Conservation (phyloP, 2,797 vertebrate genomes). For the Anas bernieri region DNA sequence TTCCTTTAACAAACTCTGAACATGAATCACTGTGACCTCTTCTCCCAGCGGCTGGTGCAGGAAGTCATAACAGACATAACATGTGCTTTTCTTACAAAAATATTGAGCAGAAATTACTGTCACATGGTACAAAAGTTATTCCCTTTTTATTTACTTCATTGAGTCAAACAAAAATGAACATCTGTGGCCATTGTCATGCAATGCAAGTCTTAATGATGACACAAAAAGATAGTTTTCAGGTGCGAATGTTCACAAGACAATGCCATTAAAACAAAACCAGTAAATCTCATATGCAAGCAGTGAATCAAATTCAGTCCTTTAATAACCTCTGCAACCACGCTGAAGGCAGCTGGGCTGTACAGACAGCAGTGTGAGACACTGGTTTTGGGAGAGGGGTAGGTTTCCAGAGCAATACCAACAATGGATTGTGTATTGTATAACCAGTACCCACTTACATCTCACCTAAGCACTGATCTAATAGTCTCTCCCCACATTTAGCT, state of each 20-base stretch:
- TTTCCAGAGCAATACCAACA: slow-evolving; percentile 26
- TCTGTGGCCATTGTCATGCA: neutral
- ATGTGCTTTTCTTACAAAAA: neutral
- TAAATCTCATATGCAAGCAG: slow-evolving; percentile 13
- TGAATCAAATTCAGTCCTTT: neutral
- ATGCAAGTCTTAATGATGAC: neutral
- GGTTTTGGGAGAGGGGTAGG: neutral
- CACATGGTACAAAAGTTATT: slow-evolving; percentile 49
- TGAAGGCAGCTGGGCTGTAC: neutral
- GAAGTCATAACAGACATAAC: neutral
- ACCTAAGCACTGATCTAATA: neutral
- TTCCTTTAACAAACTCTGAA: slow-evolving; percentile 8
- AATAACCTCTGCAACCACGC: neutral
- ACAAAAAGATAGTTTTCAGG: slow-evolving; percentile 8
- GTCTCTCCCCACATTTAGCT: neutral
- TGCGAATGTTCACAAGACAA: slow-evolving; percentile 56
- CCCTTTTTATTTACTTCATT: slow-evolving; percentile 68
- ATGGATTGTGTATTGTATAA: neutral
- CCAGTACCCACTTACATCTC: neutral
- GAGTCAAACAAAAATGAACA: slow-evolving; percentile 58
- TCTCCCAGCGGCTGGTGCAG: neutral
- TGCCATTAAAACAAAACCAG: slow-evolving; percentile 36
- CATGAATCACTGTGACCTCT: neutral
- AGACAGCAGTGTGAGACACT: neutral
- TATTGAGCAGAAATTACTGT: slow-evolving; percentile 9